Evolutionary conservation across 1,140 invertebrate species (phyloP), one percentile per base, ranked within the genome.

Genomic region (Plutomurus gul): DNA sequence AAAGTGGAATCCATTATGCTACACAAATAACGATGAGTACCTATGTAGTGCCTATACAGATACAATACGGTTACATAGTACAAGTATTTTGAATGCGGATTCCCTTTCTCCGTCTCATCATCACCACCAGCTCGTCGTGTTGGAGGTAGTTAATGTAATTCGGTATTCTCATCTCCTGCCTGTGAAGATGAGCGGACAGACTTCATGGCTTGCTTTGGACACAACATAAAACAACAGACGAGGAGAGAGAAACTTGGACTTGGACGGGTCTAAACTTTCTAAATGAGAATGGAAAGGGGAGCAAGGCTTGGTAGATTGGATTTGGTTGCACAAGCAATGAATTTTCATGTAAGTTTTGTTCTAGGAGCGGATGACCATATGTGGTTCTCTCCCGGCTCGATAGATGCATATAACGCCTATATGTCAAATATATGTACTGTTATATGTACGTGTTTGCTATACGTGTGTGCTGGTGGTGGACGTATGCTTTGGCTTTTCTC

Each of bases 291-390:
- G 27, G 30, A 5, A 65, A 65, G 56, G 56, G 56, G 56, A 65
- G 56, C 56, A 27, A 18, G 56, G 51, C 30, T 33, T 27, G 56
- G 30, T 13, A 65, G 56, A 65, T 65, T 65, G 25, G 16, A 16
- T 65, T 65, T 65, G 22, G 56, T n/a, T 36, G 30, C 56, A 30
- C 25, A 10, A 65, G 56, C 56, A 65, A 65, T 65, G 56, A 65
- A 65, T 65, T 65, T 65, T 30, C 56, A 27, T 65, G 56, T 65
- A 65, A 65, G 56, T 65, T 65, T 65, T 65, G 56, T 65, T 65
- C 56, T 65, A 65, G 56, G 56, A 65, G 36, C 16, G 56, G 56
- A 65, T 65, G 56, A 65, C 56, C 56, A 65, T 65, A 65, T 65
- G 56, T 65, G 56, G 56, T 65, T 65, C 56, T 65, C 56, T 65